Conservation (phyloP, 2,888 invertebrate genomes). For the Beris chalybata region DNA sequence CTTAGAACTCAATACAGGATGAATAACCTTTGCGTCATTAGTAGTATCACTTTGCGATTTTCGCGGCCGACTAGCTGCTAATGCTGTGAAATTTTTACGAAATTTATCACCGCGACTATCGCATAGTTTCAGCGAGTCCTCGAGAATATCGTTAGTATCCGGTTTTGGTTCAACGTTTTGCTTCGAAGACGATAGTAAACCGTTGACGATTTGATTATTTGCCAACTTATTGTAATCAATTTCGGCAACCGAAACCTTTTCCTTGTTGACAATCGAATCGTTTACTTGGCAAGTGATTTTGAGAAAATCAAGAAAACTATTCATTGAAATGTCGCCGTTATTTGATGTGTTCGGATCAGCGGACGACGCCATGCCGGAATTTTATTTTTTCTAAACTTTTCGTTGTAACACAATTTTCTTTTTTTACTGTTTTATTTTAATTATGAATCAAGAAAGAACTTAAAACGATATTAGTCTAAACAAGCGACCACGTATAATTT, state of each 20-base stretch:
- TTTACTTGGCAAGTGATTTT: conserved; percentile 56
- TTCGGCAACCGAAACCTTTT: conserved; percentile 23
- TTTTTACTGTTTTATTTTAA: not conserved
- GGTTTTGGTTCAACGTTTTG: conserved; percentile 1
- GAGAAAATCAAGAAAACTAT: conserved; percentile 55
- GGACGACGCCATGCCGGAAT: conserved; percentile 12
- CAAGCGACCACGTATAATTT: not conserved
- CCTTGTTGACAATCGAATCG: conserved; percentile 48
- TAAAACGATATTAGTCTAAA: not conserved
- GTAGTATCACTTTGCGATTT: conserved; percentile 29
- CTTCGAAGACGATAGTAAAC: conserved; percentile 43
- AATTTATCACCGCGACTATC: conserved; percentile 22
- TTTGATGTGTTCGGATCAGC: not conserved
- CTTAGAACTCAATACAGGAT: conserved; percentile 50
- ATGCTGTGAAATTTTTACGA: conserved; percentile 13
- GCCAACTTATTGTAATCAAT: conserved; percentile 50
- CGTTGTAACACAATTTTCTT: not conserved
- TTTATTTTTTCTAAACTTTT: not conserved
- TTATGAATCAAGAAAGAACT: not conserved
- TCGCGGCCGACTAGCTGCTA: conserved; percentile 3
- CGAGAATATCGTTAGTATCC: not conserved
- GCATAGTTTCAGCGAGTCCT: conserved; percentile 3
- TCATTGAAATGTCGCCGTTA: conserved; percentile 46
- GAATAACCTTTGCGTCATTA: conserved; percentile 40
- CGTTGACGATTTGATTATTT: conserved; percentile 51